Evolutionary conservation across 2,888 invertebrate species (phyloP).

Genomic region (Augiades crinisus): DNA sequence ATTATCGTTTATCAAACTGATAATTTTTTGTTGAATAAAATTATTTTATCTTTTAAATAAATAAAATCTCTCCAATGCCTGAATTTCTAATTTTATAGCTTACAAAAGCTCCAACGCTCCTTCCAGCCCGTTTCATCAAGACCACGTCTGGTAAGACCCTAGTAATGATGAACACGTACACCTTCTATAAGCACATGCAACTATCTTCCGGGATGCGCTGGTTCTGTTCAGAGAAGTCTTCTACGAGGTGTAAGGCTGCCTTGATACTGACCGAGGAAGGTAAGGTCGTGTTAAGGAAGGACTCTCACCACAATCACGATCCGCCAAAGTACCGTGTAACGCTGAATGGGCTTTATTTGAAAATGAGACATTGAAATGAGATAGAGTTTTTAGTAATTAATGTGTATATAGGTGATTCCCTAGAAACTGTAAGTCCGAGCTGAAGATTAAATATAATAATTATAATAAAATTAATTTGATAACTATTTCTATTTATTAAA

Average conservation of each 20-base stretch:
- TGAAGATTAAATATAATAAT: no score
- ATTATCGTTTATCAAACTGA: no score
- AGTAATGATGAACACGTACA: slow-evolving; percentile 67
- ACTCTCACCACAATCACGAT: slow-evolving; percentile 65
- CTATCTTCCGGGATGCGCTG: slow-evolving; percentile 67
- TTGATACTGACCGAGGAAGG: slow-evolving; percentile 65
- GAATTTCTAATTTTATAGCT: neutral
- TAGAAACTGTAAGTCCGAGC: no score
- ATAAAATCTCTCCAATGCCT: no score
- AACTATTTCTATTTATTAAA: neutral
- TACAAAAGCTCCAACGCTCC: neutral
- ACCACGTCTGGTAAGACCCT: slow-evolving; percentile 53
- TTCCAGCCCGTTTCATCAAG: slow-evolving; percentile 13
- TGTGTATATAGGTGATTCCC: no score
- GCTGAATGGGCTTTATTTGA: neutral
- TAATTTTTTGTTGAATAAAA: no score
- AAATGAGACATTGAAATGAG: neutral
- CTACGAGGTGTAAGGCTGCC: slow-evolving; percentile 67
- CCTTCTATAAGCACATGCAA: slow-evolving; percentile 70
- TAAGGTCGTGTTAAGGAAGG: slow-evolving; percentile 59
- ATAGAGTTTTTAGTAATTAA: no score
- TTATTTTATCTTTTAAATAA: no score
- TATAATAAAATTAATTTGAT: neutral
- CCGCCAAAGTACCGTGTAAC: slow-evolving; percentile 36
- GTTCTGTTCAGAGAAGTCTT: slow-evolving; percentile 75